Evolutionary conservation across 2,888 invertebrate genomes (phyloP), one percentile per base, ranked within the genome.

Genomic region (Parnassius smintheus): DNA sequence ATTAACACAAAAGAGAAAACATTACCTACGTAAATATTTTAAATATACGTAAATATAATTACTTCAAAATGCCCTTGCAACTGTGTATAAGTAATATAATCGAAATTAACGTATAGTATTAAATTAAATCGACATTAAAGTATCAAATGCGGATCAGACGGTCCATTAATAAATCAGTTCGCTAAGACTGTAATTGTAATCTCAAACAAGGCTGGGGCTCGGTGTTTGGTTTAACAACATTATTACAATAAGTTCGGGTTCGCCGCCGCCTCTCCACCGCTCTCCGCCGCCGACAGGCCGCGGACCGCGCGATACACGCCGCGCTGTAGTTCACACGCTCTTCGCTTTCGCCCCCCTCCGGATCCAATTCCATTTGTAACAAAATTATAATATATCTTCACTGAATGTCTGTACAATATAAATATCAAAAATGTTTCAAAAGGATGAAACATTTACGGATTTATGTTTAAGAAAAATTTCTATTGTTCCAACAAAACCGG

Each of bases 151-250:
- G 89, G 89, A 90, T 91, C 89, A 90, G 86, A 83, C 89, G 86
- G 84, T 85, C 90, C 90, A 91, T 91, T 91, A 91, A 91, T 91
- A 91, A 91, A 91, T 91, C 91, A 91, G 89, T 90, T 88, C 86
- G 90, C 91, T 90, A 90, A 91, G 91, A 86, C 91, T 90, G 91
- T 91, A 91, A 91, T 91, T 91, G 91, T 90, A 90, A 91, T 90
- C 90, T 90, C 91, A 91, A 91, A 90, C 90, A 91, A 85, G 86
- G 85, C 80, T 78, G 81, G 86, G 88, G 75, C 83, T 76, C 81
- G 76, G 81, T 91, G 91, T 91, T 91, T 91, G 86, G 83, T 89
- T 85, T 89, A 86, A 90, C 87, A 91, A 91, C 91, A 91, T 91
- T 91, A 89, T 91, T 91, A 91, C 88, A 91, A 91, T 90, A 91